These are phyloP conservation scores for Azorinus chamasolen DNA, from an alignment of 2,888 invertebrate species.

Conservation along the genomic window DNA sequence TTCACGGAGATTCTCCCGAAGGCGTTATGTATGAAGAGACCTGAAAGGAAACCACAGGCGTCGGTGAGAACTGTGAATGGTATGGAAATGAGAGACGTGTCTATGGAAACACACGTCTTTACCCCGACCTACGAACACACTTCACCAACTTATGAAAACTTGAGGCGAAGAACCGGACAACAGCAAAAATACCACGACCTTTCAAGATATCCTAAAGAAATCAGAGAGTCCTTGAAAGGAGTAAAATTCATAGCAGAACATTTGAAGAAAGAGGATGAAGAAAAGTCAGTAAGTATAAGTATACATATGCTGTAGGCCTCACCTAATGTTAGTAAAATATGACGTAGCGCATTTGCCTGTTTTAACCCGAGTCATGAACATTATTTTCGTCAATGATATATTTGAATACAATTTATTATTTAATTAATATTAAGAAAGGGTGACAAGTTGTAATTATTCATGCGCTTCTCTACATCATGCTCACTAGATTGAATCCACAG, in stretches of 20 bases:
- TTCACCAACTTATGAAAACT: slow-evolving; percentile 33
- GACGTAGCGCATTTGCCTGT: too few species aligned
- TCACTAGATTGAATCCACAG: too few species aligned
- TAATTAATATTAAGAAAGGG: too few species aligned
- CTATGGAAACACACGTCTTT: background rate
- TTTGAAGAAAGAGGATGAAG: slow-evolving; percentile 77
- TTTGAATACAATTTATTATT: too few species aligned
- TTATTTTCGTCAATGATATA: too few species aligned
- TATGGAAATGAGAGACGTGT: slow-evolving; percentile 76
- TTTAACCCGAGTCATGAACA: too few species aligned
- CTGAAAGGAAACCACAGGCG: slow-evolving; percentile 84
- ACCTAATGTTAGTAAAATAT: too few species aligned
- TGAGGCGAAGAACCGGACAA: slow-evolving; percentile 23
- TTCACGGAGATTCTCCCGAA: slow-evolving; percentile 97
- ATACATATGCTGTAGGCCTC: too few species aligned
- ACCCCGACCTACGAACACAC: background rate
- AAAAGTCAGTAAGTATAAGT: slow-evolving; percentile 62
- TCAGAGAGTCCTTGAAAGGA: slow-evolving; percentile 77
- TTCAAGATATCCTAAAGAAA: slow-evolving; percentile 74
- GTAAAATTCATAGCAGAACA: slow-evolving; percentile 80
- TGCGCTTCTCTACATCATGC: too few species aligned
- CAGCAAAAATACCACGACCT: slow-evolving; percentile 37
- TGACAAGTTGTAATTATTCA: too few species aligned
- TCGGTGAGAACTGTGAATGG: slow-evolving; percentile 78
- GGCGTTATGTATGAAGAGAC: slow-evolving; percentile 95